These are phyloP conservation scores for Oxygymnocypris stewartii DNA, from an alignment of 2,113 vertebrate genomes.

Conservation along the genomic window DNA sequence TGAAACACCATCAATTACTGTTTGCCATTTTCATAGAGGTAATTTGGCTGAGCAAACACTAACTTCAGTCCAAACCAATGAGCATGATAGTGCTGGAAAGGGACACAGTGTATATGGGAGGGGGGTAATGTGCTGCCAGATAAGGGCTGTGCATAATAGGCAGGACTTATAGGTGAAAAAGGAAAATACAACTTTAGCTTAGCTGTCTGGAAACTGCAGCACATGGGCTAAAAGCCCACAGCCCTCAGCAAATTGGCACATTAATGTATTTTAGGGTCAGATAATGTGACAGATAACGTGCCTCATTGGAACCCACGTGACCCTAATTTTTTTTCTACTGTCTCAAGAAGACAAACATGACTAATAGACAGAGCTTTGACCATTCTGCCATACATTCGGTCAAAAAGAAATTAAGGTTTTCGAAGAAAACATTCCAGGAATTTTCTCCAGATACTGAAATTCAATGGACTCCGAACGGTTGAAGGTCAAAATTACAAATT, in stretches of 20 bases:
- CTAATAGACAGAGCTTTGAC: not conserved
- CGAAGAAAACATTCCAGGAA: too few relatives aligned
- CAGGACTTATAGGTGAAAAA: not conserved
- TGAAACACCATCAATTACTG: constrained; percentile 9
- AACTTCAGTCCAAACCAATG: constrained; percentile 7
- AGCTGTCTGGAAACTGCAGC: not conserved
- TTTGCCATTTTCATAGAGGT: constrained; percentile 27
- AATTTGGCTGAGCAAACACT: constrained; percentile 37
- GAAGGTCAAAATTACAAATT: too few relatives aligned
- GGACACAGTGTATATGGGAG: not conserved
- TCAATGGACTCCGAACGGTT: too few relatives aligned
- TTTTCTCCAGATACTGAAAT: too few relatives aligned
- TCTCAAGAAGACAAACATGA: not conserved
- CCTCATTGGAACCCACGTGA: not conserved
- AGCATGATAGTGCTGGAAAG: not conserved
- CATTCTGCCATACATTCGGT: not conserved
- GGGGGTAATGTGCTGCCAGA: not conserved
- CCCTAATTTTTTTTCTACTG: not conserved
- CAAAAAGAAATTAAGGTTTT: not conserved
- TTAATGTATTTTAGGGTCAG: not conserved
- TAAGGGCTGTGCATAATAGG: not conserved
- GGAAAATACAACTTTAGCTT: not conserved
- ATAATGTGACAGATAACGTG: not conserved
- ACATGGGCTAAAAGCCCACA: not conserved
- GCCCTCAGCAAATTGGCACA: not conserved